These are phyloP conservation scores for Ephialtes manifestator DNA, from an alignment of 2,888 invertebrate genomes.

Conservation along the genomic window DNA sequence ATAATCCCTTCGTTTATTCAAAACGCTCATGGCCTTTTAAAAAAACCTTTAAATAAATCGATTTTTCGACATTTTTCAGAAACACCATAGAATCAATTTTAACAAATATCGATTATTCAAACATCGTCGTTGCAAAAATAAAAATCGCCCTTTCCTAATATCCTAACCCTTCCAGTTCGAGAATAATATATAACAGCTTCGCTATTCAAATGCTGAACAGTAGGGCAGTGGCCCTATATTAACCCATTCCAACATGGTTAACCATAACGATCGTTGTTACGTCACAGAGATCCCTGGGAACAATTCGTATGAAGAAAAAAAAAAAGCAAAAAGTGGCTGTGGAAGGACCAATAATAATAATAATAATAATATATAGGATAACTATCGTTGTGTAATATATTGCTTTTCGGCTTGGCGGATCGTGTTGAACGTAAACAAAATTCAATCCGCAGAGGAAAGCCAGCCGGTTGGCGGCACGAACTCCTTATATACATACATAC, in stretches of 20 bases:
- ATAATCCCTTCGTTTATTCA: too few relatives aligned
- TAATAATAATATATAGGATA: not conserved
- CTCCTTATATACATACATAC: not conserved
- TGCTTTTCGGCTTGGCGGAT: conserved; percentile 32
- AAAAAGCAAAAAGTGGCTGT: not conserved
- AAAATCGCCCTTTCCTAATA: too few relatives aligned
- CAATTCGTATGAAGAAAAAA: not conserved
- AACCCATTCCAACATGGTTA: not conserved
- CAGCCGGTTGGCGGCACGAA: conserved; percentile 37
- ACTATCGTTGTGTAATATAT: conserved; percentile 26
- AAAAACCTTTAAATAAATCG: too few relatives aligned
- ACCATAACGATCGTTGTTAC: not conserved
- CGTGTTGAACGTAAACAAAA: conserved; percentile 59
- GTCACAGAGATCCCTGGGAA: conserved; percentile 21
- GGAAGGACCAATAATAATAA: too few relatives aligned
- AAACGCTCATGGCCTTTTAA: too few relatives aligned
- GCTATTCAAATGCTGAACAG: not conserved
- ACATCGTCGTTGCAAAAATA: too few relatives aligned
- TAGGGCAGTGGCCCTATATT: conserved; percentile 1
- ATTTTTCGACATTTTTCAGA: too few relatives aligned
- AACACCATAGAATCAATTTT: too few relatives aligned
- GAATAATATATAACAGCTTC: not conserved
- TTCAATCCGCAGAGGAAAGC: conserved; percentile 47
- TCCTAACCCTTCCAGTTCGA: not conserved
- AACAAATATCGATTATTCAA: too few relatives aligned